phyloP scores from a whole-genome alignment of 2,888 invertebrate genomes.

The Thymelicus lineola region DNA sequence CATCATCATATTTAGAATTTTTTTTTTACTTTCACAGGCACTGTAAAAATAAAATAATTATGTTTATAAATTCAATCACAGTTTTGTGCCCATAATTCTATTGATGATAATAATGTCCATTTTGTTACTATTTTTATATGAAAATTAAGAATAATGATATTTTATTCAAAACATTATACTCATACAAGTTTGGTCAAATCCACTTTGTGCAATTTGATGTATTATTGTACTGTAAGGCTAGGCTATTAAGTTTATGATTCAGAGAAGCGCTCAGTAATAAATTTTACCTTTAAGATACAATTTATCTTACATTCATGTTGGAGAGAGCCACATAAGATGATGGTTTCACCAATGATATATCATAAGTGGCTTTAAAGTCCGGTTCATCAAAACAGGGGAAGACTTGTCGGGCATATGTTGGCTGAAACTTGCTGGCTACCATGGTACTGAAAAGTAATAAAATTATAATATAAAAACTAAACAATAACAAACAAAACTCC shows the following conservation, averaged over 20 bases:
- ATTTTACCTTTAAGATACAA: slow-evolving; percentile 41
- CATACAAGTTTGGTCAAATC: no score
- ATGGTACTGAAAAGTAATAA: slow-evolving; percentile 86
- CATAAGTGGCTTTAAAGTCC: slow-evolving; percentile 94
- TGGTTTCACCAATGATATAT: slow-evolving; percentile 91
- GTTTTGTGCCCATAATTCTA: no score
- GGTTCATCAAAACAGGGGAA: slow-evolving; percentile 99
- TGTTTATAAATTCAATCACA: no score
- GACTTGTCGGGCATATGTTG: slow-evolving; percentile 96
- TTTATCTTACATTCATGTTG: slow-evolving; percentile 91
- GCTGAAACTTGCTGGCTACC: slow-evolving; percentile 97
- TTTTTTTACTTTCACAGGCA: no score
- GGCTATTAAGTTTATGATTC: background rate
- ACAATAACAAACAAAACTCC: background rate
- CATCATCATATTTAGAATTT: no score
- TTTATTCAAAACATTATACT: no score
- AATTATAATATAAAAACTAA: background rate
- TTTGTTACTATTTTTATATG: no score
- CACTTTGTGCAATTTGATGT: no score
- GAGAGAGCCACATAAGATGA: slow-evolving; percentile 91
- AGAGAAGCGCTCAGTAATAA: background rate
- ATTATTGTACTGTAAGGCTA: no score
- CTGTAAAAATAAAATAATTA: no score
- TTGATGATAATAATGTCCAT: no score
- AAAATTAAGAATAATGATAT: no score